Evolutionary conservation across 2,113 vertebrate species (phyloP).

Genomic region (Bothrops jararaca): DNA sequence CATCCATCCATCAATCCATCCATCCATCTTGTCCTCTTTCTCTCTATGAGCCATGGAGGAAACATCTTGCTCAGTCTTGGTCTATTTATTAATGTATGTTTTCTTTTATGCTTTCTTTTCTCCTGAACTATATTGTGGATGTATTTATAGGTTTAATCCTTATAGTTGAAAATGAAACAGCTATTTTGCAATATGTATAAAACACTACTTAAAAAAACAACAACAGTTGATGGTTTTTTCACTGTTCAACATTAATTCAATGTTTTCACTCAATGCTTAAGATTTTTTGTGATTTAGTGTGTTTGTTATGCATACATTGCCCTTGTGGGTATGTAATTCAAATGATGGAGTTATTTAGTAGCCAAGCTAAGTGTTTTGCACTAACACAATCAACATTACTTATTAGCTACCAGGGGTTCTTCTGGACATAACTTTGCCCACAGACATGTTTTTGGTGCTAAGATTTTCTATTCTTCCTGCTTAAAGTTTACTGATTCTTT

Average conservation of each 20-base stretch:
- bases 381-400: not conserved
- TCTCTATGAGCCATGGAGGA: not conserved
- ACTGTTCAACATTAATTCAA: not conserved
- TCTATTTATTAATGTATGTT: not conserved
- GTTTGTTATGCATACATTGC: not conserved
- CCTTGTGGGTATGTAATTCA: not conserved
- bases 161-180: not conserved
- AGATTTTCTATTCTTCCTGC: not conserved
- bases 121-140: not conserved
- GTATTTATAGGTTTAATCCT: not conserved
- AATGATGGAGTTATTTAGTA: not conserved
- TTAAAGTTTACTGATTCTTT: not conserved
- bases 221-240: not conserved
- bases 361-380: not conserved
- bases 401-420: not conserved
- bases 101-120: not conserved
- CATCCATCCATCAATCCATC: not conserved
- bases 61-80: not conserved
- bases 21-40: not conserved
- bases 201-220: not conserved
- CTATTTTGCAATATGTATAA: not conserved
- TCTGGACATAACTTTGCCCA: not conserved
- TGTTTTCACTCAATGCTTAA: not conserved
- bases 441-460: not conserved
- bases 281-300: not conserved